Base-by-base conservation (phyloP, 2,113 vertebrate genomes). In the Lycaon pictus region DNA sequence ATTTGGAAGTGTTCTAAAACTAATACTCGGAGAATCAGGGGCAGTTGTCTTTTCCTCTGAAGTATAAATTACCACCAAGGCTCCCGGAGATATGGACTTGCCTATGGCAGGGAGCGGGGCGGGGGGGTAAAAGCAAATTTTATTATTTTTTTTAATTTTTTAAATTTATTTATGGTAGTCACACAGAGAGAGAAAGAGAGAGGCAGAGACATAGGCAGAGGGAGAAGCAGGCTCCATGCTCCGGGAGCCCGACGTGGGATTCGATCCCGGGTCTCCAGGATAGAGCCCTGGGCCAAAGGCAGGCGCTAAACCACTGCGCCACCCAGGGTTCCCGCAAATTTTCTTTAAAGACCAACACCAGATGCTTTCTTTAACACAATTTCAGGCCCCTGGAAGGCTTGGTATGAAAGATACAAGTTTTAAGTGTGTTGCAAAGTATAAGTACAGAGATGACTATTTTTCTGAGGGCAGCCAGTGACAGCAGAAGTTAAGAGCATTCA, bases 1-100 rank as follows among this genome's bases (percentile, higher is more conserved):
- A 77, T 48, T 76, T 95, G 87, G 77, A 83, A 48, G 29, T n/a
- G 8, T 65, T 93, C 90, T 97, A 92, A 96, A 97, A 95, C 89
- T 87, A 97, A 80, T 25, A 76, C 51, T 62, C 82, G 81, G 91
- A 96, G 95, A 98, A 95, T 60, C 3, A 1, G 58, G 67, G 58
- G 72, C n/a, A 56, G 65, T 74, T 74, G 13, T 23, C 20, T 67
- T 92, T 94, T 86, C 72, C 82, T 74, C 71, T 89, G 17, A 80
- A 53, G 43, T 11, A 15, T 23, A n/a, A 67, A 48, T 79, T 35
- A 63, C 22, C 69, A 53, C 12, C 51, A 76, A 69, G 43, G 23
- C 27, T 56, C 37, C 29, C 12, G 1, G 7, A 53, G 55, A 32
- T 55, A 13, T 0, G 7, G 83, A 23, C 29, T 12, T 19, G 35